These are phyloP conservation scores for Tetramorium simillimum DNA, from an alignment of 1,140 invertebrate genomes.

Conservation along the genomic window DNA sequence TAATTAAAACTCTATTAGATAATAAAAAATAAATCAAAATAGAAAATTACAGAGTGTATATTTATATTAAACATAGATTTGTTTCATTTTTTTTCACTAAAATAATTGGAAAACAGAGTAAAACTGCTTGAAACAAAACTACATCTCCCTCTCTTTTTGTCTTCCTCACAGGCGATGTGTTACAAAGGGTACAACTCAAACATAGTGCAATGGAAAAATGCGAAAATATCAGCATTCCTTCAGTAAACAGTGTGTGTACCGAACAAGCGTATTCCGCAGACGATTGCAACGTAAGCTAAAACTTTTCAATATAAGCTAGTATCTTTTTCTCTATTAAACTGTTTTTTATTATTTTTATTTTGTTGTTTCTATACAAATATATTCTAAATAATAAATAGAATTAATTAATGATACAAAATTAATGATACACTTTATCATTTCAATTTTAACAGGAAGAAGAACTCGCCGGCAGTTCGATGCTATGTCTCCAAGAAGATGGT, in stretches of 20 bases:
- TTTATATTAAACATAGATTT: neutral
- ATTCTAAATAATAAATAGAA: neutral
- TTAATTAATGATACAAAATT: neutral
- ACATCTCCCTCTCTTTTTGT: neutral
- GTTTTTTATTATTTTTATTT: conserved; percentile 22
- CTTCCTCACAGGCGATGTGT: conserved; percentile 86
- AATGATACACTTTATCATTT: neutral
- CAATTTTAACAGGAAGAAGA: conserved; percentile 91
- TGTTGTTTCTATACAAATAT: neutral
- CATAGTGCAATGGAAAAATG: conserved; percentile 91
- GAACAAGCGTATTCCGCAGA: conserved; percentile 92
- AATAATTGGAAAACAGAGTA: neutral
- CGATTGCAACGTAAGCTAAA: conserved; percentile 91
- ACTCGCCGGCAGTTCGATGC: conserved; percentile 93
- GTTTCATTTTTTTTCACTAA: neutral
- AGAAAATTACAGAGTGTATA: neutral
- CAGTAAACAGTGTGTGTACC: conserved; percentile 92
- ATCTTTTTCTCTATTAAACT: neutral
- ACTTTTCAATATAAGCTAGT: neutral
- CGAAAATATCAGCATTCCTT: conserved; percentile 93
- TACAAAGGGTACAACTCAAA: conserved; percentile 91
- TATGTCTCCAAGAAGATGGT: conserved; percentile 89
- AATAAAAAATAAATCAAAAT: neutral
- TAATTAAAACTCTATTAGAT: neutral
- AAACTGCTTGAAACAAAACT: neutral